Conservation (phyloP, 2,888 invertebrate species). For the Diarsia dahlii region DNA sequence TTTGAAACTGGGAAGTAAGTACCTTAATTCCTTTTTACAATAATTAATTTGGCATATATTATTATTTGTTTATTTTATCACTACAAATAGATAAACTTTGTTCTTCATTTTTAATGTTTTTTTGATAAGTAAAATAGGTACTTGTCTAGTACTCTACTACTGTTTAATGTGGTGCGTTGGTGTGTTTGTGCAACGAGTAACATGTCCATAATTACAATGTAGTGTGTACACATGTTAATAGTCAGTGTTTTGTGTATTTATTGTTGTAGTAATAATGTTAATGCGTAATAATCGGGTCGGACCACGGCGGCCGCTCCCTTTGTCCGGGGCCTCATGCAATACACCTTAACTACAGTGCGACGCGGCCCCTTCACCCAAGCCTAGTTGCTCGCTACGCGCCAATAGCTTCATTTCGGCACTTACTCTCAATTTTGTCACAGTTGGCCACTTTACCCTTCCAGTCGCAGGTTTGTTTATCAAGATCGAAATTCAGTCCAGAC, state of each 20-base stretch:
- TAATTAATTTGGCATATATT: neutral
- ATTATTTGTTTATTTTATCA: conserved; percentile 1
- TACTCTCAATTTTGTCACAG: conserved; percentile 99
- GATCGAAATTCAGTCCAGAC: conserved; percentile 99
- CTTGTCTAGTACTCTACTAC: conserved; percentile 16
- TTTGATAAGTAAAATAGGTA: neutral
- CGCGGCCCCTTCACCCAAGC: conserved; percentile 90
- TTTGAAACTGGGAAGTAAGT: conserved; percentile 1
- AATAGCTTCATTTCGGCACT: conserved; percentile 92
- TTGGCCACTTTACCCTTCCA: conserved; percentile 99
- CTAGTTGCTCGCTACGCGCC: conserved; percentile 88
- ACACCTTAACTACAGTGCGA: conserved; percentile 89
- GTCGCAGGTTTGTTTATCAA: conserved; percentile 99
- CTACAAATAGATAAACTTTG: conserved; percentile 7
- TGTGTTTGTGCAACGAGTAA: conserved; percentile 40
- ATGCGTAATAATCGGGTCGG: conserved; percentile 79
- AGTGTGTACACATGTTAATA: conserved; percentile 60
- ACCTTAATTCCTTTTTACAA: neutral
- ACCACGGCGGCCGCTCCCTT: conserved; percentile 76
- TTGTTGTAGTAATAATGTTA: conserved; percentile 75
- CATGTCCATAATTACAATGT: conserved; percentile 61
- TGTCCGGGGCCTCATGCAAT: conserved; percentile 88
- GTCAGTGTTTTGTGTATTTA: conserved; percentile 57
- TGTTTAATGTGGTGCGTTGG: conserved; percentile 16
- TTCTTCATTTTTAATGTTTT: neutral